phyloP scores from a whole-genome alignment of 2,797 vertebrate species.

The Amniataba percoides region DNA sequence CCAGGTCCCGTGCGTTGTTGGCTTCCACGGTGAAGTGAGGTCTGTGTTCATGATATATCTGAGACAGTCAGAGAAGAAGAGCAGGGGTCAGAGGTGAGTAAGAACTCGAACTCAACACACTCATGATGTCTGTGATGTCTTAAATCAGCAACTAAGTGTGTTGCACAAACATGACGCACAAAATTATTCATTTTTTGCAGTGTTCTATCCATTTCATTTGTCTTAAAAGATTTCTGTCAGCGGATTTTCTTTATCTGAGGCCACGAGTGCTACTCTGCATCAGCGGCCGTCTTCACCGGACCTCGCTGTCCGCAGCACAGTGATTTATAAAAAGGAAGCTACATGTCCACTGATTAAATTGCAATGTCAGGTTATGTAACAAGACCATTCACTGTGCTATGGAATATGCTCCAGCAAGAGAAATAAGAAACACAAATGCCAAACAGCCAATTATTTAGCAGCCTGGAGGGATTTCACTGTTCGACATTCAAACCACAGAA shows the following conservation, averaged over 20 bases:
- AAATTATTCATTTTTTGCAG: background rate
- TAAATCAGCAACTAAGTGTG: background rate
- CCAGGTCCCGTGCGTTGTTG: slow-evolving; percentile 91
- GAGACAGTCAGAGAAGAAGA: slow-evolving; percentile 43
- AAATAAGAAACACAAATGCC: slow-evolving; percentile 73
- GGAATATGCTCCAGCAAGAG: slow-evolving; percentile 61
- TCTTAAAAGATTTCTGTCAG: background rate
- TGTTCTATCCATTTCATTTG: background rate
- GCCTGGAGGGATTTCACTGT: slow-evolving; percentile 68
- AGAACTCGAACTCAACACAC: background rate
- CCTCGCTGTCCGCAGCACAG: slow-evolving; percentile 22
- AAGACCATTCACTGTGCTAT: slow-evolving; percentile 54
- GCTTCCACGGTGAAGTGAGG: slow-evolving; percentile 89
- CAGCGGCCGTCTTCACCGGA: slow-evolving; percentile 17
- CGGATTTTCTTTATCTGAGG: background rate
- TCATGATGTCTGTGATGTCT: background rate
- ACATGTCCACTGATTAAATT: slow-evolving; percentile 48
- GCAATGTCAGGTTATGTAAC: slow-evolving; percentile 66
- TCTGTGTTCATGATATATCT: slow-evolving; percentile 81
- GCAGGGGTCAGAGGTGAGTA: slow-evolving; percentile 22
- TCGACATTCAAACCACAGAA: slow-evolving; percentile 61
- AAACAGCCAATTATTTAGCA: slow-evolving; percentile 82
- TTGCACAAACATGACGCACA: too few species aligned
- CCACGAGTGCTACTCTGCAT: background rate
- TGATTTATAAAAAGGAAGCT: slow-evolving; percentile 26